Evolutionary conservation across 1,140 invertebrate genomes (phyloP).

Genomic region (Eupristina koningsbergeri): DNA sequence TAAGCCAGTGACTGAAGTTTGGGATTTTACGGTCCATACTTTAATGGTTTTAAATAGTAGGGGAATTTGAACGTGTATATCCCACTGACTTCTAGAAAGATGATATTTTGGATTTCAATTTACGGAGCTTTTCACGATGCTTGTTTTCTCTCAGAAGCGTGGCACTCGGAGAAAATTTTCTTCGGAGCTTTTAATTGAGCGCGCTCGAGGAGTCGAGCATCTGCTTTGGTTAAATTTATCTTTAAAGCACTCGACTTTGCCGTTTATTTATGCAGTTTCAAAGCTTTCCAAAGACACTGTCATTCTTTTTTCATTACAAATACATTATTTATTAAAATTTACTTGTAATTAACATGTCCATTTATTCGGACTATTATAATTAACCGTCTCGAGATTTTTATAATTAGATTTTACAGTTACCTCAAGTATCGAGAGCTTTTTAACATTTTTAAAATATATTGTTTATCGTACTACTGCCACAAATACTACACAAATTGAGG

Average conservation of each 20-base stretch:
- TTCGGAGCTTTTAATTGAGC: neutral
- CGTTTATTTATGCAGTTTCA: neutral
- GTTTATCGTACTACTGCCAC: too few species aligned
- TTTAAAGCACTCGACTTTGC: neutral
- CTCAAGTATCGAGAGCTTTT: too few species aligned
- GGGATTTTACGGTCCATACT: neutral
- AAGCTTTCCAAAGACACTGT: neutral
- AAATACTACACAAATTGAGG: too few species aligned
- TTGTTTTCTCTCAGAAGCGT: neutral
- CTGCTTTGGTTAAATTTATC: neutral
- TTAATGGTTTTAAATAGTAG: neutral
- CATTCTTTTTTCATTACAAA: neutral
- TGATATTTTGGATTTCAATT: conserved; percentile 21
- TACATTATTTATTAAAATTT: neutral
- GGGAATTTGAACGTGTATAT: neutral
- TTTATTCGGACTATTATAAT: neutral
- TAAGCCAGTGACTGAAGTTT: conserved; percentile 46
- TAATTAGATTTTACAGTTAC: too few species aligned
- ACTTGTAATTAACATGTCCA: neutral
- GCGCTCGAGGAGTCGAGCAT: neutral
- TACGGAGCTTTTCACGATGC: neutral
- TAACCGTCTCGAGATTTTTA: too few species aligned
- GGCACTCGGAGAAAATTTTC: neutral
- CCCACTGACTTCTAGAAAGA: neutral
- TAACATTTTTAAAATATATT: too few species aligned